Base-by-base conservation (phyloP, 2,888 invertebrate genomes). In the Hipparchia sbordonii region DNA sequence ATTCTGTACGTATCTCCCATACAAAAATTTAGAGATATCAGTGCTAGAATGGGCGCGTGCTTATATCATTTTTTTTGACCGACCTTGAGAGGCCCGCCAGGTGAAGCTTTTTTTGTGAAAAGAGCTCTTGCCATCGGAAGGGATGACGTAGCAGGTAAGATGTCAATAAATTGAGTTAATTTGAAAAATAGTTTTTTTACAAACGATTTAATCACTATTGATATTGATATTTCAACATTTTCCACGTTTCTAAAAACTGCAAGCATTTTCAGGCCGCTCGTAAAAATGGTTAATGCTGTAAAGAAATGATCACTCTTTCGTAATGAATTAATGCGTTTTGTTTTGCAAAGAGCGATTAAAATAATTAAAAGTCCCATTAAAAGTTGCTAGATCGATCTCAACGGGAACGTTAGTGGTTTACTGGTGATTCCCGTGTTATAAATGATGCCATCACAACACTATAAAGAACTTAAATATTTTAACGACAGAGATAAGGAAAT, bases 321-420 rank as follows among this genome's bases (percentile, higher is more conserved):
- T 91, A 92, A 91, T 91, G 89, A 90, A 92, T 89, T 89, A 92
- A 93, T 86, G 90, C 84, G 88, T 88, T 87, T 93, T 90, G 92
- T 93, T 93, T 61, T 80, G 76, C 74, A 72, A 93, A 93, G 83
- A 85, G 80, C 85, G 83, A 92, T 93, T 92, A 91, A 90, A 92
- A 92, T 92, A 92, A 93, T 93, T 92, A 93, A 93, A 93, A 93
- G 90, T 92, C 85, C 87, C 92, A 93, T 93, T 93, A 93, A 87
- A 89, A 90, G 85, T 85, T 86, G 88, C 91, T 90, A 90, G 91
- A 91, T 87, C 86, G 84, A 85, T 87, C 93, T 93, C 93, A 75
- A 82, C 84, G 93, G 93, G 86, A 88, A 88, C 91, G 86, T 93
- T 92, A 88, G 86, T 86, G 87, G 89, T 92, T 91, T 89, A 89